Evolutionary conservation across 2,888 invertebrate genomes (phyloP).

Genomic region (Morpho deidamia): DNA sequence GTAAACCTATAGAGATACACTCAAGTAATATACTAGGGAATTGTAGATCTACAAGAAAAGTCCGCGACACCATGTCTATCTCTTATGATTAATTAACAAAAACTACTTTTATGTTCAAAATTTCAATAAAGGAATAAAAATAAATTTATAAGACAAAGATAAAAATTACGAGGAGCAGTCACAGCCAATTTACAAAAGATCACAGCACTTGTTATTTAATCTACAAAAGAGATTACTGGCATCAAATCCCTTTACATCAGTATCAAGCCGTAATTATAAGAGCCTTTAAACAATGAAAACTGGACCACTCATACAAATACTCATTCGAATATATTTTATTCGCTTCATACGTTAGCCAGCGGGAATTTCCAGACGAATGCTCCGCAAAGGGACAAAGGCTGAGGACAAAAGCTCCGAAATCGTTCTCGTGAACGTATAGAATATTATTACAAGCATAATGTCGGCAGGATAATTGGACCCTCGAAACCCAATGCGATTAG

Average conservation of each 20-base stretch:
- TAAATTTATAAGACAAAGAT: too few species aligned
- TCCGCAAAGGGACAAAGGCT: slow-evolving; percentile 34
- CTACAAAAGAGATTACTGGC: too few species aligned
- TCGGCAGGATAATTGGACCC: slow-evolving; percentile 13
- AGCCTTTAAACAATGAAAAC: slow-evolving; percentile 11
- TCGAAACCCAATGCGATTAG: slow-evolving; percentile 6
- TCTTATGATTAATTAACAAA: too few species aligned
- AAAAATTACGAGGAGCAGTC: too few species aligned
- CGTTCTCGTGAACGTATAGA: slow-evolving; percentile 29
- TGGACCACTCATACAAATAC: slow-evolving; percentile 8
- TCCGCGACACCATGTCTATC: too few species aligned
- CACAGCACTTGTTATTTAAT: too few species aligned
- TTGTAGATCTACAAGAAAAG: too few species aligned
- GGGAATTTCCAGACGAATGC: slow-evolving; percentile 33
- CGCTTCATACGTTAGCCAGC: slow-evolving; percentile 11
- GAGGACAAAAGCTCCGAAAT: slow-evolving; percentile 33
- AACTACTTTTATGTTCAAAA: too few species aligned
- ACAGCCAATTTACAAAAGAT: too few species aligned
- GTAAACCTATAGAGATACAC: too few species aligned
- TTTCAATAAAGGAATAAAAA: too few species aligned
- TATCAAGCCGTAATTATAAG: slow-evolving; percentile 11
- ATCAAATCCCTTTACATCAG: neutral
- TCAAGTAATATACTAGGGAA: too few species aligned
- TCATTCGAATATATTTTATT: slow-evolving; percentile 17
- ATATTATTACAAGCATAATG: slow-evolving; percentile 17